phyloP scores from a whole-genome alignment of 2,113 vertebrate genomes.

The Turdus rufiventris region DNA sequence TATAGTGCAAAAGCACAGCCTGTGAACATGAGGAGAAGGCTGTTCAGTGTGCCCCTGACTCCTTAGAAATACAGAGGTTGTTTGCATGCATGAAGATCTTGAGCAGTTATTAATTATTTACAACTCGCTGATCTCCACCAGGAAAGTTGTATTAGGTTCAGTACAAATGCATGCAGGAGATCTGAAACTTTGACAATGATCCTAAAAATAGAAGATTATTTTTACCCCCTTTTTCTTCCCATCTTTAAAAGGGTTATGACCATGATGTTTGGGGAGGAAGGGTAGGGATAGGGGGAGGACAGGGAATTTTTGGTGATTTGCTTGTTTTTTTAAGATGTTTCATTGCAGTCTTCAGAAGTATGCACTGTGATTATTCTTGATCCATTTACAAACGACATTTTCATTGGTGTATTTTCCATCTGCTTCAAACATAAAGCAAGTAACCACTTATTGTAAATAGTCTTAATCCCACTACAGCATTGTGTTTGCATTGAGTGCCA shows the following conservation, averaged over 20 bases:
- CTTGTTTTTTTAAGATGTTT: not conserved
- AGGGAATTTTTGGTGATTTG: not conserved
- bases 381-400: not conserved
- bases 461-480: not conserved
- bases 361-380: not conserved
- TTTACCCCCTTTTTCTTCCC: not conserved
- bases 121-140: not conserved
- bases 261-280: not conserved
- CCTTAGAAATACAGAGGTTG: not conserved
- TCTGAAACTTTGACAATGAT: not conserved
- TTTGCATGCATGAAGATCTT: not conserved
- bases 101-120: not conserved
- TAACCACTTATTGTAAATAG: slow-evolving; percentile 29
- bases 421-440: slow-evolving; percentile 12
- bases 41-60: not conserved
- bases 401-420: not conserved
- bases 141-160: not conserved
- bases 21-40: not conserved
- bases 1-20: not conserved
- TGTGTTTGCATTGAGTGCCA: slow-evolving; percentile 16
- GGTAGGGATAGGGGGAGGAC: accelerated
- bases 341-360: not conserved
- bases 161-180: not conserved
- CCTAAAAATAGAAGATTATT: not conserved
- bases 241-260: not conserved